Base-by-base conservation (phyloP, 2,113 vertebrate species). In the Myotis yumanensis region DNA sequence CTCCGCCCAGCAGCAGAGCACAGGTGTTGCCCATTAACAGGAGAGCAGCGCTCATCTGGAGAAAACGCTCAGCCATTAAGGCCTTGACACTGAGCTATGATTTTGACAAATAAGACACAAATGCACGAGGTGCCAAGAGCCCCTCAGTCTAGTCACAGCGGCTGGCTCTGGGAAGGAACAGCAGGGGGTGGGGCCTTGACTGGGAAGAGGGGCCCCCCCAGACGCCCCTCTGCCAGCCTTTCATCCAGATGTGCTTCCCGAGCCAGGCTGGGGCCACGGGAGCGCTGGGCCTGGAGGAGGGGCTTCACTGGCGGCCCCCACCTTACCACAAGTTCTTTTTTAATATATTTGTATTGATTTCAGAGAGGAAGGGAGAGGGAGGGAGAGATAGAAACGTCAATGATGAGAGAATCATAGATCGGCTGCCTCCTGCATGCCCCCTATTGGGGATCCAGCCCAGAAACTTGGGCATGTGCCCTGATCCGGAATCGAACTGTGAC, bases 31-130 rank as follows among this genome's bases (percentile, higher is more conserved):
- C 75, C 43, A 57, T 91, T 88, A 94, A 57, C 20, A 43, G 90
- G 68, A 32, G 22, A 89, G 48, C 72, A 11, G 66, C 37, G 0
- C 59, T 94, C 7, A 73, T 54, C 18, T 0, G 8, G 32, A 90
- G 93, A 75, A 89, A 77, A 30, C 4, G 16, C 30, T 75, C 66
- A 14, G 35, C 73, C 96, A 32, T 71, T 54, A 88, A 72, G 54
- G n/a, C 83, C 72, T 71, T 79, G 75, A 88, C 68, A 30, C 82
- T 32, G 23, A 0, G 54, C 88, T 86, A 30, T n/a, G 52, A 30
- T 93, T 96, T 77, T 96, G 96, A 96, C 85, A 92, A 81, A 93
- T 75, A 46, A 68, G 48, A 62, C 64, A 68, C 64, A 79, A 69
- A 64, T 52, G 89, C 73, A n/a, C 30, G 18, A 90, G 80, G 59